phyloP scores from a whole-genome alignment of 2,113 vertebrate species.

The Tachysurus fulvidraco region DNA sequence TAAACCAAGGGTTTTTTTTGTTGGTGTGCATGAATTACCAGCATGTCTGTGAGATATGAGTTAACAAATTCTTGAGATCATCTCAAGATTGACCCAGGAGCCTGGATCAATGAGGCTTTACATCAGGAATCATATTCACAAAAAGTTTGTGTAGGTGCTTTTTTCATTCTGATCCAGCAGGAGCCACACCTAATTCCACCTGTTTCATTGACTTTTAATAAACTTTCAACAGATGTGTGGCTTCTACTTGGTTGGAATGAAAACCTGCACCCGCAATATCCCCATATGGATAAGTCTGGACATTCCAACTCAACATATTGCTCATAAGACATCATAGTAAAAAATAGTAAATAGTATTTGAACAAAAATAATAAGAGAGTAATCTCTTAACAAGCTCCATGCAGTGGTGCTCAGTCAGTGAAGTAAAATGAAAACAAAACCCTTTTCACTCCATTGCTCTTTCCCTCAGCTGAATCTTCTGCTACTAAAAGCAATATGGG shows the following conservation, averaged over 20 bases:
- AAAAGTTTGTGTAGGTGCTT: too few species aligned
- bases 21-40: background rate
- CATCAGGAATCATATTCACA: too few species aligned
- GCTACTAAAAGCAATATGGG: background rate
- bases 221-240: too few species aligned
- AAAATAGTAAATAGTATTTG: background rate
- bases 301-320: background rate
- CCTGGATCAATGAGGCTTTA: background rate
- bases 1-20: background rate
- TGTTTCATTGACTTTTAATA: too few species aligned
- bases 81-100: background rate
- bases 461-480: background rate
- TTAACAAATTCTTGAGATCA: too few species aligned
- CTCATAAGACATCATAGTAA: background rate
- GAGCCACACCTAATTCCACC: too few species aligned
- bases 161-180: too few species aligned
- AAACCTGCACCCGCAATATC: too few species aligned
- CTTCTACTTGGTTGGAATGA: too few species aligned
- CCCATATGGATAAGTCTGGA: too few species aligned
- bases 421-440: background rate
- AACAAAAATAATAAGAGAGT: background rate
- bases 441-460: constrained; percentile 3
- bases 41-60: background rate
- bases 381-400: background rate
- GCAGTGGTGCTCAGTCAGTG: background rate